Evolutionary conservation across 2,113 vertebrate genomes (phyloP).

Genomic region (Motacilla tschutschensis): DNA sequence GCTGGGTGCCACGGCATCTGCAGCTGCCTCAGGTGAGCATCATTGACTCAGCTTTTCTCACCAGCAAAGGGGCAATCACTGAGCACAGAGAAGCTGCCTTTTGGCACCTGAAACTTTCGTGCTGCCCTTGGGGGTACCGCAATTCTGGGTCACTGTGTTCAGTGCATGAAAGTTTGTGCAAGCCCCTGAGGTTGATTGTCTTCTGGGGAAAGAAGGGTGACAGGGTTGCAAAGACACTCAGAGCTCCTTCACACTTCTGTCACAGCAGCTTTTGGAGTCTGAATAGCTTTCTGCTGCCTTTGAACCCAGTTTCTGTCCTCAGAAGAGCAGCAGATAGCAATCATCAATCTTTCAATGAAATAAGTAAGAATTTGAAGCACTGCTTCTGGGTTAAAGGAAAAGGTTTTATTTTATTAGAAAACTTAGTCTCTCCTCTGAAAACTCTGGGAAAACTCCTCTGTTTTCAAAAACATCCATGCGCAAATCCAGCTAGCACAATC

Average conservation of each 20-base stretch:
- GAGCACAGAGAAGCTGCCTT: background rate
- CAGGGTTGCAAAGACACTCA: background rate
- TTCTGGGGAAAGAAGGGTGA: background rate
- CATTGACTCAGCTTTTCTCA: accelerated
- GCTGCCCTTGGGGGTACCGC: background rate
- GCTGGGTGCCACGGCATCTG: slow-evolving; percentile 31
- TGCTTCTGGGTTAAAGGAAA: background rate
- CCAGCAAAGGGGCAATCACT: background rate
- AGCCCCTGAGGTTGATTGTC: background rate
- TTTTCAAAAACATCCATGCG: background rate
- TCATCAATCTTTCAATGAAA: background rate
- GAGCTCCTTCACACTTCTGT: background rate
- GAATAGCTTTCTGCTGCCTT: background rate
- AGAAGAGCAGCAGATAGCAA: background rate
- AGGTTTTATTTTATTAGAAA: background rate
- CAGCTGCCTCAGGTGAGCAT: background rate
- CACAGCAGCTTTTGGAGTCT: background rate
- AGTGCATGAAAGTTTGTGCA: background rate
- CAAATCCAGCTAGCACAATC: background rate
- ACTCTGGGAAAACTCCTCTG: too few relatives aligned
- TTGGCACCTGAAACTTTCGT: background rate
- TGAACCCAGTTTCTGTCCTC: background rate
- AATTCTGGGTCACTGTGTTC: background rate
- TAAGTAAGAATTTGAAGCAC: background rate
- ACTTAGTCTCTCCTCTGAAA: background rate